Base-by-base conservation (phyloP, 30 jellyfish, hydroid and myxozoan species). In the Clytia hemisphaerica region DNA sequence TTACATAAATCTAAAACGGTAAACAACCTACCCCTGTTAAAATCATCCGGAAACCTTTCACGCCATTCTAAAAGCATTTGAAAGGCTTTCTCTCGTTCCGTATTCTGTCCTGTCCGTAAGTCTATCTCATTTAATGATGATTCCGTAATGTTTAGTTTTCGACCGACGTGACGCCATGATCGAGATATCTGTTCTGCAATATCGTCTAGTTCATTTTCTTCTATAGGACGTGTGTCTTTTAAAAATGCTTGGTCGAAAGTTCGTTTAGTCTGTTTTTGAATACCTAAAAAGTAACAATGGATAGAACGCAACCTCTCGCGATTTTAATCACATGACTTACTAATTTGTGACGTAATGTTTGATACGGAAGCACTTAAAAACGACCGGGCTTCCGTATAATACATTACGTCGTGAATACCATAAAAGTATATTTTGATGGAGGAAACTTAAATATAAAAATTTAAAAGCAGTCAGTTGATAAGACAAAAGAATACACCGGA, bases 51-150 rank as follows among this genome's bases (percentile, higher is more conserved):
- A 36, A 61, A 60, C 72, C 58, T 59, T 60, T 91, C 95, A 37
- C 79, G 59, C 99, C 99, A 91, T 2, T 83, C 76, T 50, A 75
- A 68, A 1, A 91, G 65, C 95, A 91, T 91, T 66, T 91, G 99
- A 60, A 76, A 91, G 16, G 95, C 95, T 44, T 82, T 91, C 54
- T 91, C 99, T 38, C 83, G 58, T 64, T 73, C 99, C 27, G 88
- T 82, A 42, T 72, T 88, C 36, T 91, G 65, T 45, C 73, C 80
- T 40, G 58, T 68, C 32, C 78, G 69, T 61, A 67, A 71, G 49
- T 91, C 94, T 54, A 91, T 91, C 58, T 91, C 95, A 22, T 72
- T 53, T 0, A 91, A 44, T 26, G 62, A 73, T 34, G 34, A 61
- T 26, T 82, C 93, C 19, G 85, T 72, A 4, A 91, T 27, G 0